These are phyloP conservation scores for Nebria ingens DNA, from an alignment of 1,140 invertebrate genomes.

Conservation along the genomic window DNA sequence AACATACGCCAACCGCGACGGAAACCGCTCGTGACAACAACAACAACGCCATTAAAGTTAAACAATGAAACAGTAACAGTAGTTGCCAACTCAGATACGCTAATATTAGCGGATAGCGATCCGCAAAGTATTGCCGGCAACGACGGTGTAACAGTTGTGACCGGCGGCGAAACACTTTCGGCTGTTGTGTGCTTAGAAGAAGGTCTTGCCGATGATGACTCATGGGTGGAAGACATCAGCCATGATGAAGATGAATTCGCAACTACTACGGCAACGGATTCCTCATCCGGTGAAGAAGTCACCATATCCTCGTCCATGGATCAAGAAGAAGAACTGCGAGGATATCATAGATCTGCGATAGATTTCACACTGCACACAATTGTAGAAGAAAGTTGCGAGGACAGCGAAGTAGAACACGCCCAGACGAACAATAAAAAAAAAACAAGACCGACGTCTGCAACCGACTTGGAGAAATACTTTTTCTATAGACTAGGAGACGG, in stretches of 20 bases:
- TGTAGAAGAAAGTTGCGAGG: constrained; percentile 87
- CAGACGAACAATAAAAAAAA: constrained; percentile 41
- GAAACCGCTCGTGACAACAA: constrained; percentile 20
- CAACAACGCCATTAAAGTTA: constrained; percentile 23
- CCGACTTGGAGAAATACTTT: constrained; percentile 85
- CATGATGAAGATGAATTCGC: constrained; percentile 53
- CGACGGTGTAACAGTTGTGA: constrained; percentile 49
- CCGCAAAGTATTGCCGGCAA: constrained; percentile 1
- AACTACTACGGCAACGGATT: constrained; percentile 43
- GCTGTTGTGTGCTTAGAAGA: constrained; percentile 69
- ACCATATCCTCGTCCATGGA: constrained; percentile 41
- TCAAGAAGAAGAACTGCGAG: constrained; percentile 68
- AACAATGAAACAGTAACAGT: constrained; percentile 26
- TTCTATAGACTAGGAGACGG: constrained; percentile 73
- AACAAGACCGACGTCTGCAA: constrained; percentile 56
- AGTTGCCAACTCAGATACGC: constrained; percentile 28
- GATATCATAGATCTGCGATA: constrained; percentile 67
- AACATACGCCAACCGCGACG: background rate
- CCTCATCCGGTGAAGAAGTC: constrained; percentile 45
- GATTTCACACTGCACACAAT: constrained; percentile 89
- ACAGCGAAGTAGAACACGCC: constrained; percentile 64
- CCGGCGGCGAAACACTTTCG: constrained; percentile 51
- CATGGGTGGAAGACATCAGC: constrained; percentile 75
- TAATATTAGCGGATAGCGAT: constrained; percentile 13
- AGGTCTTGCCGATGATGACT: constrained; percentile 74